Evolutionary conservation across 2,113 vertebrate genomes (phyloP), one percentile per base, ranked within the genome.

Genomic region (Dipodomys stephensi): DNA sequence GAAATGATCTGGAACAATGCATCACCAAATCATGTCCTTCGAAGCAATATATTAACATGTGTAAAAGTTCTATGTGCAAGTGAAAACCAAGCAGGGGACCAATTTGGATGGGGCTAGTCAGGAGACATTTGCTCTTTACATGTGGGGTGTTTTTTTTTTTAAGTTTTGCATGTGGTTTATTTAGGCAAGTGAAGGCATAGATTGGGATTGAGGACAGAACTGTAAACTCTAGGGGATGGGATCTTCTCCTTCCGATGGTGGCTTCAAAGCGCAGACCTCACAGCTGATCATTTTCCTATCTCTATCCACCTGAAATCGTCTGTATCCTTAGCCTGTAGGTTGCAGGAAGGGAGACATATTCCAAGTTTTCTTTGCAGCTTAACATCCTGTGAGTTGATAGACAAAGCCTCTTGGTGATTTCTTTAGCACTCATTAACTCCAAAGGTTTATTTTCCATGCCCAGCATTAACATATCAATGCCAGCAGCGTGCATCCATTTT

Each of bases 1-100:
- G 91, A 95, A 97, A 95, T 92, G 95, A 93, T 86, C 96, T 68
- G 90, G 94, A 97, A 96, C 74, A 87, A 81, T 77, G 80, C 83
- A 53, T 67, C 80, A 91, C 84, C 65, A 92, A 95, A 95, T 89
- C 81, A 74, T 92, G 89, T 87, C 71, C 92, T 91, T 94, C 67
- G 72, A 90, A 53, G 94, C 87, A 84, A 74, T 62, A 22, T 10
- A 83, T 86, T 72, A 84, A 77, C 87, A 72, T 18, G 80, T 87
- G 68, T 28, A 39, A 53, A 87, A 86, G 82, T 90, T 89, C 68
- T 62, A 28, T 46, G 28, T 5, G 6, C 20, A 68, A 68, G 73
- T 28, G 25, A 39, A 30, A 49, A 60, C 46, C 46, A 46, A 72
- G 65, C 11, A 0, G 18, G 83, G 20, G 30, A 57, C 27, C 0